These are phyloP conservation scores for Brachionichthys hirsutus DNA, from an alignment of 2,113 vertebrate species.

Conservation along the genomic window DNA sequence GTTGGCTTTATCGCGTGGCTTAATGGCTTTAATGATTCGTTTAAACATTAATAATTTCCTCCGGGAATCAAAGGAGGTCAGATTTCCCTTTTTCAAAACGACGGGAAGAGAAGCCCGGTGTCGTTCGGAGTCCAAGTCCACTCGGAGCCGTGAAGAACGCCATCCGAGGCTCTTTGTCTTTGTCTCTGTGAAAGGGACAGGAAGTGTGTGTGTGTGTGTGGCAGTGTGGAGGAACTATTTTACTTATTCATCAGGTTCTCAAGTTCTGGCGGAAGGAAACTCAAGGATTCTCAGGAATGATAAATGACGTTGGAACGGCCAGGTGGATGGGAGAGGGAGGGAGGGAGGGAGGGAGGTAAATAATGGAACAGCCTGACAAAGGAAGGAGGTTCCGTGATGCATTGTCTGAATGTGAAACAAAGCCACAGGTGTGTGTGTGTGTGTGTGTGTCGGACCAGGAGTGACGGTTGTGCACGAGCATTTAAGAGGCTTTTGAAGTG, in stretches of 20 bases:
- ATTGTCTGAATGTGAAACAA: slow-evolving; percentile 60
- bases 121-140: slow-evolving; percentile 16
- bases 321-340: slow-evolving; percentile 52
- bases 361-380: slow-evolving; percentile 74
- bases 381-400: slow-evolving; percentile 66
- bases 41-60: slow-evolving; percentile 37
- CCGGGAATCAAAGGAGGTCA: slow-evolving; percentile 39
- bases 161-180: slow-evolving; percentile 39
- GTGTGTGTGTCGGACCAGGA: slow-evolving; percentile 24
- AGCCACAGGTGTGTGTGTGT: slow-evolving; percentile 68
- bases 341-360: slow-evolving; percentile 65
- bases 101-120: not conserved
- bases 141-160: slow-evolving; percentile 22
- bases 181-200: slow-evolving; percentile 57
- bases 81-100: no score
- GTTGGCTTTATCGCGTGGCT: slow-evolving; percentile 44
- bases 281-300: slow-evolving; percentile 66
- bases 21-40: slow-evolving; percentile 64
- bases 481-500: slow-evolving; percentile 46
- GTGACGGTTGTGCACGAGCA: slow-evolving; percentile 32
- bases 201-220: slow-evolving; percentile 52
- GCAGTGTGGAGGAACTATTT: slow-evolving; percentile 60
- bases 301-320: slow-evolving; percentile 65
- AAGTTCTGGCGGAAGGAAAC: slow-evolving; percentile 44
- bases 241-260: slow-evolving; percentile 75